Conservation (phyloP, 2,888 invertebrate species). For the Pterostichus madidus region DNA sequence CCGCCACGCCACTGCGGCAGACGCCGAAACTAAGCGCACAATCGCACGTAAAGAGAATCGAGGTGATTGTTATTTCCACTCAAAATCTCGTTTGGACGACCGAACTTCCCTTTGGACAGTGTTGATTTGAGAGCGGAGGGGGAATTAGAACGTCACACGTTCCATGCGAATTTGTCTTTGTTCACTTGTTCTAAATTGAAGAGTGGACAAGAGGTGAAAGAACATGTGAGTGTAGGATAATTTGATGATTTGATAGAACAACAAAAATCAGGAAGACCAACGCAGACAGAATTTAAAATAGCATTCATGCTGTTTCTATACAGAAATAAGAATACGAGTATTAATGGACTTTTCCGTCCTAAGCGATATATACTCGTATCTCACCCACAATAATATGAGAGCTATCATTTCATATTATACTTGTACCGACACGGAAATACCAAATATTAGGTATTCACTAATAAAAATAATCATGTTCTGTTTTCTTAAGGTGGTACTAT, state of each 20-base stretch:
- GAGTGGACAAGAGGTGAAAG: too few species aligned
- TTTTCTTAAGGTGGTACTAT: too few species aligned
- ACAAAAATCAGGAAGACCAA: neutral
- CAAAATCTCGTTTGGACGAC: constrained; percentile 59
- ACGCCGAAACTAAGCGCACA: constrained; percentile 38
- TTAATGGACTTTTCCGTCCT: too few species aligned
- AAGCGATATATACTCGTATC: too few species aligned
- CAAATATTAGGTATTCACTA: too few species aligned
- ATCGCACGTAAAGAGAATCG: constrained; percentile 53
- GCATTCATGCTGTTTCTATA: too few species aligned
- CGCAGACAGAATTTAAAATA: neutral
- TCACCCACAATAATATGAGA: too few species aligned
- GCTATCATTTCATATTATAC: too few species aligned
- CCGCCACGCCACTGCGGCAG: neutral
- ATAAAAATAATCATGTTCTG: too few species aligned
- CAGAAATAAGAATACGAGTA: too few species aligned
- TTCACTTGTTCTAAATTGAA: neutral
- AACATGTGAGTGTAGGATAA: too few species aligned
- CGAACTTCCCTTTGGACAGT: neutral
- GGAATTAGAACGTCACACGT: neutral
- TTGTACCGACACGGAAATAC: too few species aligned
- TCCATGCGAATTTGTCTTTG: neutral
- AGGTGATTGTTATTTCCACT: constrained; percentile 64
- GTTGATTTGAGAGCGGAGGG: constrained; percentile 3
- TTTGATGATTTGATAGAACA: neutral